Base-by-base conservation (phyloP, 2,113 vertebrate species). In the Vidua macroura region DNA sequence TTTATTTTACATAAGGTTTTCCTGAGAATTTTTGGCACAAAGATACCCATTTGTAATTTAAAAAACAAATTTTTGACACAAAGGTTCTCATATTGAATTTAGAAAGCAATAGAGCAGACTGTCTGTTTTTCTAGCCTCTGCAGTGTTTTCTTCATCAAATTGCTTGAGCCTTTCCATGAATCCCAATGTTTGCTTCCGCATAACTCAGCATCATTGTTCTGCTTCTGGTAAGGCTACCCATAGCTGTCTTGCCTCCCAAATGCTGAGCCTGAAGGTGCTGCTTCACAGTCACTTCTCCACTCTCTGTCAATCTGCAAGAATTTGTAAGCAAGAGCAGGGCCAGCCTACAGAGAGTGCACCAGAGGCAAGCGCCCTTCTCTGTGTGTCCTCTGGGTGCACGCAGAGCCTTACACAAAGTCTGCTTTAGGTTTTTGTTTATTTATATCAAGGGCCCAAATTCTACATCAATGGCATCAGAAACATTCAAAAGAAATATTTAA, bases 321-420 rank as follows among this genome's bases (percentile, higher is more conserved):
- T 58, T 31, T 52, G 16, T 4, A 41, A 24, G 27, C 20, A 67
- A 21, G 30, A 67, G 18, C 15, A 55, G 14, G 27, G 30, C 13
- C 20, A 46, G 7, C 3, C 5, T 9, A 4, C 14, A 37, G 17
- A 63, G 22, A 20, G 19, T 1, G 15, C 1, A 0, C 15, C 20
- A 10, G 25, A 37, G 48, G 15, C 59, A 62, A 14, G 4, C 5
- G 0, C 4, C 33, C 13, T 33, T 35, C 35, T 49, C 35, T 63
- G 0, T 10, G 23, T 0, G 1, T 24, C n/a, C 11, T 31, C 18
- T 18, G 37, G 20, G 23, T 58, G 15, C 19, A 6, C 35, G 25
- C 30, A 68, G 16, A 15, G 30, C 13, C 21, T 56, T 24, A 12
- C 7, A 43, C 4, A 11, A 72, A 62, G 5, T 39, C 35, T 4